Evolutionary conservation across 2,888 invertebrate species (phyloP), one percentile per base, ranked within the genome.

Genomic region (Bombyx huttoni): DNA sequence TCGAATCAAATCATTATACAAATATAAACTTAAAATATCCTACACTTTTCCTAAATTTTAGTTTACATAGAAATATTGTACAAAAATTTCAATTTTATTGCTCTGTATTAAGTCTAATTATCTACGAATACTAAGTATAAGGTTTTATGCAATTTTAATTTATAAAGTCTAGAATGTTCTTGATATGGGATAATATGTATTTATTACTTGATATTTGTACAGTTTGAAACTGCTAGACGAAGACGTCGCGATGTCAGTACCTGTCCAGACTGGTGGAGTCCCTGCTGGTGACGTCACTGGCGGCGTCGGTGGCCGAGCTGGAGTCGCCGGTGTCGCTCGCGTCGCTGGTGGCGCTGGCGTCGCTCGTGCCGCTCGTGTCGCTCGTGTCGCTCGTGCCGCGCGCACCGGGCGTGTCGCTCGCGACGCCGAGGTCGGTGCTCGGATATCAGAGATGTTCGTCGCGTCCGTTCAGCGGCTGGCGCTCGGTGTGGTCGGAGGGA

Each of bases 401-500:
- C 46, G 75, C 66, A 56, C 59, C 70, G 53, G 8, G 40, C 40
- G 77, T 71, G 68, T 79, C 80, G 58, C 70, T 69, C 55, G 75
- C 67, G 62, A 70, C 66, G 61, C 75, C 78, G 57, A 73, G 63
- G 50, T 76, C 77, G 46, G 77, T 69, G 63, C 73, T 70, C 65
- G 79, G 78, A 75, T 81, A 89, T 91, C 92, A 93, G 71, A 93
- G 91, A 65, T 93, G 93, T 77, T 94, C 94, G 81, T 94, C 94
- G 57, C 94, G 94, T 33, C 95, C 91, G 78, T 94, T 94, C 60
- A 96, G 82, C 2, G 96, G 96, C 73, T 96, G 95, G 51, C 95
- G 91, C 88, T 96, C 96, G 48, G 94, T 92, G 64, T 94, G 92
- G 74, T 93, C 92, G 0, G 92, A 90, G 49, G 96, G 96, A 34